Evolutionary conservation across 1,140 invertebrate species (phyloP).

Genomic region (Akabosia matsudoensis): DNA sequence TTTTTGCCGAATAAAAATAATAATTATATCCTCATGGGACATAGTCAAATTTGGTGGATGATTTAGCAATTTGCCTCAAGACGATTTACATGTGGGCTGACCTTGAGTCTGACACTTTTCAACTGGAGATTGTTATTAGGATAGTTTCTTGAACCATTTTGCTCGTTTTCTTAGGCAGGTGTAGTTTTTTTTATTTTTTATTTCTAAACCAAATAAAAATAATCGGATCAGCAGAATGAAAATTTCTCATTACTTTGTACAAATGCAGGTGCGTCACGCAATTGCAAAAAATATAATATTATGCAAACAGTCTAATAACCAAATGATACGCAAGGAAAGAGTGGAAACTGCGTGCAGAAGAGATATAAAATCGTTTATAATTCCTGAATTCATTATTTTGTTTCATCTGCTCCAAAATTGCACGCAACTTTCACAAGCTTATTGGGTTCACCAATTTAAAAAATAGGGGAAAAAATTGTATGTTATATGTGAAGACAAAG

Average conservation of each 20-base stretch:
- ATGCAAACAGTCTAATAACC: background rate
- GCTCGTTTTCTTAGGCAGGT: no score
- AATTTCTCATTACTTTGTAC: background rate
- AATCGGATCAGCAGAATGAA: background rate
- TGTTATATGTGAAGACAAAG: background rate
- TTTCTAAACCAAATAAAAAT: background rate
- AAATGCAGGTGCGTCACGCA: constrained; percentile 1
- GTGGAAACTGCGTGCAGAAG: no score
- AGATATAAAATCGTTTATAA: background rate
- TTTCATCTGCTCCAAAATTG: background rate
- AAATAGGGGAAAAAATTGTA: no score
- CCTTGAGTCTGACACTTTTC: background rate
- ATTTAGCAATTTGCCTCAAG: background rate
- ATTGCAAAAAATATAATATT: background rate
- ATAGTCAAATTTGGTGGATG: background rate
- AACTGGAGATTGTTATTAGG: no score
- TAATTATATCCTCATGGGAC: background rate
- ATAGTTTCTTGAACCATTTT: no score
- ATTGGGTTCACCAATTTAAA: no score
- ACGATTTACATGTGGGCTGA: no score
- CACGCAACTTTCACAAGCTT: background rate
- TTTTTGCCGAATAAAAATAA: background rate
- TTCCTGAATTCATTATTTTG: background rate
- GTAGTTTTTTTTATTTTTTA: no score
- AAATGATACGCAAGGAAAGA: background rate